Percentiles rank a stretch among this genome's conserved stretches.
Conservation (phyloP, 2,888 invertebrate genomes). For the Aradus depressus region DNA sequence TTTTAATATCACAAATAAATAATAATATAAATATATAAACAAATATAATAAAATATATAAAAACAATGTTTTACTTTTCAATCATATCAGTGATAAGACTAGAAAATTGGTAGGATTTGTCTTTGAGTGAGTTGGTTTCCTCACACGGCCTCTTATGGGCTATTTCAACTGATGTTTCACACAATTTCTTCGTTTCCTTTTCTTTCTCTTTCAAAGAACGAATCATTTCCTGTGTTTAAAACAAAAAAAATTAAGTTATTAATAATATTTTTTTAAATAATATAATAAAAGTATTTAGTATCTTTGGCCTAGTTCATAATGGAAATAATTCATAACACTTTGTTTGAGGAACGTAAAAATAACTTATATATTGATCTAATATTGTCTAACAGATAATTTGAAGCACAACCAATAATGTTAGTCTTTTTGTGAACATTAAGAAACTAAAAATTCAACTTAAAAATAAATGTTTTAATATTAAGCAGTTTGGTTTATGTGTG, state of each 20-base stretch:
- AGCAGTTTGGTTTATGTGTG: too few relatives aligned
- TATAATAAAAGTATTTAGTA: slow-evolving; percentile 30
- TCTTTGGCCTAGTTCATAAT: too few relatives aligned
- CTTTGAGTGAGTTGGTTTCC: slow-evolving; percentile 21
- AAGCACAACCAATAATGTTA: too few relatives aligned
- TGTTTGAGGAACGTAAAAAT: too few relatives aligned
- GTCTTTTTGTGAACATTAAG: too few relatives aligned
- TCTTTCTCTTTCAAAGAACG: slow-evolving; percentile 26
- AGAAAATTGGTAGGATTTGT: slow-evolving; percentile 23
- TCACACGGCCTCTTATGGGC: slow-evolving; percentile 22
- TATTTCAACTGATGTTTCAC: slow-evolving; percentile 20
- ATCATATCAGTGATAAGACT: slow-evolving; percentile 23
- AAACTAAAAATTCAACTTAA: too few relatives aligned
- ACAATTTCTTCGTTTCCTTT: slow-evolving; percentile 21
- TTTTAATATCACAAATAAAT: neutral
- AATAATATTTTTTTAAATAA: too few relatives aligned
- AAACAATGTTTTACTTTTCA: slow-evolving; percentile 19
- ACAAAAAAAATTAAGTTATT: too few relatives aligned
- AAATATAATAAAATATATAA: neutral
- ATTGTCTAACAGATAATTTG: too few relatives aligned
- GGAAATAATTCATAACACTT: too few relatives aligned
- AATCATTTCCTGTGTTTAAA: slow-evolving; percentile 27
- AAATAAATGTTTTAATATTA: too few relatives aligned
- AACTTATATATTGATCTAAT: too few relatives aligned
- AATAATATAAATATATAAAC: neutral